Base-by-base conservation (phyloP, 2,113 vertebrate species). In the Seriola aureovittata region DNA sequence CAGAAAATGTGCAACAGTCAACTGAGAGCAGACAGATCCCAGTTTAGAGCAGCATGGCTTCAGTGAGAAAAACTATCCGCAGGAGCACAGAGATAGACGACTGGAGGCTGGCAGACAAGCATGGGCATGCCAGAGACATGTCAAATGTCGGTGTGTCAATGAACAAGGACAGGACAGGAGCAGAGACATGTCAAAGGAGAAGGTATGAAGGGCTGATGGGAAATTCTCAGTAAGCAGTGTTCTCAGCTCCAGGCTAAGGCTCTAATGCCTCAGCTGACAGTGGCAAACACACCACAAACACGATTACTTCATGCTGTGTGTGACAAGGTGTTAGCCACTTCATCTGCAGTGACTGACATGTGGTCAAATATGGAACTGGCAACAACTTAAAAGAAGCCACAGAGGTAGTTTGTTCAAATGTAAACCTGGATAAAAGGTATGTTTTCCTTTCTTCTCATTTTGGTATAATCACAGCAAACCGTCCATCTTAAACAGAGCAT, bases 1-100 rank as follows among this genome's bases (percentile, higher is more conserved):
- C 86, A 76, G 82, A 57, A 74, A 87, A 81, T 81, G 81, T 79
- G 68, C 67, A 90, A 80, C 64, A 29, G 66, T 82, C 73, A 67
- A 72, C 75, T 75, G 86, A 76, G 78, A 72, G 76, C 40, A 60
- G 70, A 50, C 13, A 72, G 52, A 83, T 65, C 38, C 40, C 2
- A 2, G 79, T 68, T 74, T 42, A 68, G 71, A 69, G 80, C 38
- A 40, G 72, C 42, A 4, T 5, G 38, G 62, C 62, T 74, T 72
- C 81, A 73, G 77, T 52, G 62, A 87, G 79, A 67, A 25, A 58
- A 82, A 73, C 70, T 50, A 57, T 85, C 75, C 60, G 70, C 34
- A 50, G 63, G 63, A 90, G 74, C 73, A 23, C 19, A 7, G 25
- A 64, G 59, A 59, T 5, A 62, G 62, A 79, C n/a, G 65, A 57